Evolutionary conservation across 2,888 invertebrate species (phyloP).

Genomic region (Agrotis segetum): DNA sequence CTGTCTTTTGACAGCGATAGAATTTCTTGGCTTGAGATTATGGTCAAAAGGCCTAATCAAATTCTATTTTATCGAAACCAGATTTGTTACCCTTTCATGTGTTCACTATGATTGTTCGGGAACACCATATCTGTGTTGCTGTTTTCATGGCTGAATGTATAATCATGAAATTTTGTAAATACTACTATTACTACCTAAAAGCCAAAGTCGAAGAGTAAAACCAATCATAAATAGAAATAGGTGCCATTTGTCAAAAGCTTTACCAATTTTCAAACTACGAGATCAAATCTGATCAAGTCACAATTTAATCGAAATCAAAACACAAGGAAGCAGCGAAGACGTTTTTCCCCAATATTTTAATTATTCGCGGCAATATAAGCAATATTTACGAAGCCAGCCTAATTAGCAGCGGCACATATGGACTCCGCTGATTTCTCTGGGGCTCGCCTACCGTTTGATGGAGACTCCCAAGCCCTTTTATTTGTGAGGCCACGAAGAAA

Average conservation of each 20-base stretch:
- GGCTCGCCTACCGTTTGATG: constrained; percentile 80
- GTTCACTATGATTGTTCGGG: too few species aligned
- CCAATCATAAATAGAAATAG: too few species aligned
- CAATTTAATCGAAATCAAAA: constrained; percentile 33
- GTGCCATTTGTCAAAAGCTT: too few species aligned
- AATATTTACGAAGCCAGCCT: constrained; percentile 67
- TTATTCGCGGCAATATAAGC: constrained; percentile 57
- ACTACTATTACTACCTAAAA: too few species aligned
- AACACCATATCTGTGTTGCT: too few species aligned
- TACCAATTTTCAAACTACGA: not conserved
- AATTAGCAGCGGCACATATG: constrained; percentile 79
- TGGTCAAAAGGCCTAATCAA: too few species aligned
- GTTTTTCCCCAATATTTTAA: constrained; percentile 67
- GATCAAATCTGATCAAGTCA: not conserved
- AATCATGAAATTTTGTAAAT: too few species aligned
- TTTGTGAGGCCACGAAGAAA: constrained; percentile 61
- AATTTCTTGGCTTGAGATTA: too few species aligned
- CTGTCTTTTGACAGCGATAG: not conserved
- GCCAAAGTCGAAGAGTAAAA: too few species aligned
- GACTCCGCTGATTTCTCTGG: constrained; percentile 83
- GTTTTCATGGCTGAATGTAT: too few species aligned
- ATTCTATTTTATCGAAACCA: too few species aligned
- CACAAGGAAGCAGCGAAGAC: constrained; percentile 41
- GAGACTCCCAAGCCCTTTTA: constrained; percentile 71
- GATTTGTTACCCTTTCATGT: too few species aligned